Conservation (phyloP, 2,888 invertebrate genomes). For the Lycaena phlaeas region DNA sequence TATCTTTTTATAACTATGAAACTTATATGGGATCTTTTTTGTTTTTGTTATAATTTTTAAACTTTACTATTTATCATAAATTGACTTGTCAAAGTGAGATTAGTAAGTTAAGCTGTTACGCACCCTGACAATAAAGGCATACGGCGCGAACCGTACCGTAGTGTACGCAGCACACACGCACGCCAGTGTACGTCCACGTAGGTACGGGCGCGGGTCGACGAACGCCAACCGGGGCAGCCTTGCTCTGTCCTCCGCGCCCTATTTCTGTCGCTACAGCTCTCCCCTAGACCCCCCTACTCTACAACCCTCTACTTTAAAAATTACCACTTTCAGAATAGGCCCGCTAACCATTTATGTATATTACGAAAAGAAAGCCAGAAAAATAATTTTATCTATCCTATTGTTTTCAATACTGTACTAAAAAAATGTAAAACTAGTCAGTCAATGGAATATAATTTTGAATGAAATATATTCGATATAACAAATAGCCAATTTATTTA, state of each 20-base stretch:
- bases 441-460: too few species aligned
- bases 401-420: not conserved
- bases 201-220: slow-evolving; percentile 55
- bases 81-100: too few species aligned
- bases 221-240: slow-evolving; percentile 69
- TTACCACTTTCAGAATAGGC: slow-evolving; percentile 30
- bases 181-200: slow-evolving; percentile 30
- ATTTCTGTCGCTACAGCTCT: slow-evolving; percentile 64
- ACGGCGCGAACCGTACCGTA: slow-evolving; percentile 30
- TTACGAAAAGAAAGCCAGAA: not conserved
- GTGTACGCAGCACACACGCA: slow-evolving; percentile 31
- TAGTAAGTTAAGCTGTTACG: slow-evolving; percentile 35
- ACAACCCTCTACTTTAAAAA: slow-evolving; percentile 44
- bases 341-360: slow-evolving; percentile 5
- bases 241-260: slow-evolving; percentile 72
- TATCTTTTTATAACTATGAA: too few species aligned
- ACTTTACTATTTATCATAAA: too few species aligned
- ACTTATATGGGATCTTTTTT: too few species aligned
- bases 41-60: too few species aligned
- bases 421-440: not conserved
- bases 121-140: slow-evolving; percentile 33
- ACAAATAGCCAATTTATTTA: too few species aligned
- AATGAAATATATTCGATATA: too few species aligned
- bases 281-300: slow-evolving; percentile 29
- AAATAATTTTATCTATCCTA: not conserved